These are phyloP conservation scores for Sarcophaga peregrina DNA, from an alignment of 1,140 invertebrate species.

Conservation along the genomic window DNA sequence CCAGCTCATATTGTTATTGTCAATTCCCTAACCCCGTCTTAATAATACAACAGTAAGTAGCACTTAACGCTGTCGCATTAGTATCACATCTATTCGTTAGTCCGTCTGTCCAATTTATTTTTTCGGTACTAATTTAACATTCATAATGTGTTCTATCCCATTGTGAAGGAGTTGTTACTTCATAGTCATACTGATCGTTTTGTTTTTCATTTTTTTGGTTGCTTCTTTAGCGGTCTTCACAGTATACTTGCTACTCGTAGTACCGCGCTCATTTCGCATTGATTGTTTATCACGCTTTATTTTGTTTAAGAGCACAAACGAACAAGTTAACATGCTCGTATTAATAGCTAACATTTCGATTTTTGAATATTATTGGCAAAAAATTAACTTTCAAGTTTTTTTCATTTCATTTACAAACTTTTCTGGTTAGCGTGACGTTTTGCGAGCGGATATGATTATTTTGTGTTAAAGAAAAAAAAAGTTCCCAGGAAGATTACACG, in stretches of 20 bases:
- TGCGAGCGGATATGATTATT: background rate
- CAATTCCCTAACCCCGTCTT: no score
- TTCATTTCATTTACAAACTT: background rate
- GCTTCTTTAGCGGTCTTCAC: no score
- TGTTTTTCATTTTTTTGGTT: background rate
- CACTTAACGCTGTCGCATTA: background rate
- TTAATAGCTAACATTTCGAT: background rate
- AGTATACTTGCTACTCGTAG: no score
- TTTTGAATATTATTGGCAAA: background rate
- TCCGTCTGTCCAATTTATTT: background rate
- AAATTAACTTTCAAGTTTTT: background rate
- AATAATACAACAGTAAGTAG: no score
- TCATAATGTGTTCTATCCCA: background rate
- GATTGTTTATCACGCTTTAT: no score
- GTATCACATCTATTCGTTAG: background rate
- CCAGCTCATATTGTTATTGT: background rate
- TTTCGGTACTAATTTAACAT: constrained; percentile 16
- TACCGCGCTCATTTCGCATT: no score
- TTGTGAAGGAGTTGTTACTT: background rate
- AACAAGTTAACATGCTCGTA: no score
- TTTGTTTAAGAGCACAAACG: no score
- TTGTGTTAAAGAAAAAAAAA: background rate
- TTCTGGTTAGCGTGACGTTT: background rate
- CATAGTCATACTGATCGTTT: constrained; percentile 8
- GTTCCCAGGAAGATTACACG: no score